These are phyloP conservation scores for Petrocephalus schoutedeni DNA, from an alignment of 2,797 vertebrate species.

Conservation along the genomic window DNA sequence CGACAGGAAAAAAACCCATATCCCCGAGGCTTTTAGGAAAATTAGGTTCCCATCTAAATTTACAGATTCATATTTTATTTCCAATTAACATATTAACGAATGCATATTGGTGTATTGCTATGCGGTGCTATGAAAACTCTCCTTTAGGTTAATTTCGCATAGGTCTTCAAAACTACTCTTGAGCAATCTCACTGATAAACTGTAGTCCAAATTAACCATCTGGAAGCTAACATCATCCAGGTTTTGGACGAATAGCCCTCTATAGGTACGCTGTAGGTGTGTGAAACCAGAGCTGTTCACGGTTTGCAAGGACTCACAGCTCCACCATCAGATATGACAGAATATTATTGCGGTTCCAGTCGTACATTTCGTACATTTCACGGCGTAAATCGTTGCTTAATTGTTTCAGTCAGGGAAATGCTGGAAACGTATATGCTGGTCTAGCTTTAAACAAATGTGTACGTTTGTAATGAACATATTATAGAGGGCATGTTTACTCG, in stretches of 20 bases:
- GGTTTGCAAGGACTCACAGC: not conserved
- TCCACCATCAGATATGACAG: not conserved
- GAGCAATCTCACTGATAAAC: not conserved
- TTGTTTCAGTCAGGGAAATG: not conserved
- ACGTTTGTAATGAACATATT: not conserved
- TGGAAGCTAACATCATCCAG: not conserved
- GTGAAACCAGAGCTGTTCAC: not conserved
- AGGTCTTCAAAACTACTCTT: too few species aligned
- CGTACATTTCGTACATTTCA: not conserved
- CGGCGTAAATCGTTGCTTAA: not conserved
- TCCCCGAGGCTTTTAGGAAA: conserved; percentile 10
- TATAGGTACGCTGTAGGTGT: not conserved
- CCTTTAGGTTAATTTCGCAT: not conserved
- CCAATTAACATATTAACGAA: not conserved
- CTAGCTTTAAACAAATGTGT: not conserved
- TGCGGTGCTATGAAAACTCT: not conserved
- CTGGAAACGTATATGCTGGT: not conserved
- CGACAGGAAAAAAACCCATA: not conserved
- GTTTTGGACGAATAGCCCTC: not conserved
- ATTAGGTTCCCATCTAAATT: conserved; percentile 11
- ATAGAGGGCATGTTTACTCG: not conserved
- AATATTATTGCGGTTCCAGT: not conserved
- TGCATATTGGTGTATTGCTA: not conserved
- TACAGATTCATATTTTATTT: conserved; percentile 7
- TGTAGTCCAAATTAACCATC: not conserved